These are phyloP conservation scores for Tapirus indicus DNA, from an alignment of 2,797 vertebrate genomes.

Conservation along the genomic window DNA sequence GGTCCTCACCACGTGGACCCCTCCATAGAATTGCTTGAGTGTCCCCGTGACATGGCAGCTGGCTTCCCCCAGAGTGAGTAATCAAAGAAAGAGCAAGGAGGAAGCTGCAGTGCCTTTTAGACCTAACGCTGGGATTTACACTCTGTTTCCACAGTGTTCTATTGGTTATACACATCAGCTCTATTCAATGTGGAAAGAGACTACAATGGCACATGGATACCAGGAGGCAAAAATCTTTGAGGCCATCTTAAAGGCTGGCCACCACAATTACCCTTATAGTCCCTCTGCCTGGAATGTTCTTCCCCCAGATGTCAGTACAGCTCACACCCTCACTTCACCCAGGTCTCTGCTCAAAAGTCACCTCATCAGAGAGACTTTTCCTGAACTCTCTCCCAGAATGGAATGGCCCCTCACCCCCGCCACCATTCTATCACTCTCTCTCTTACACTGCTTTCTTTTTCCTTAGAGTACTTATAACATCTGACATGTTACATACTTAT, in stretches of 20 bases:
- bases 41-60: background rate
- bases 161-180: background rate
- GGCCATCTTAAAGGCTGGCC: background rate
- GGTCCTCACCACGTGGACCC: background rate
- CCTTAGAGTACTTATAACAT: background rate
- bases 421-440: background rate
- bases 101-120: background rate
- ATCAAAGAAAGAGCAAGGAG: background rate
- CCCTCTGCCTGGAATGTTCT: background rate
- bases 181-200: background rate
- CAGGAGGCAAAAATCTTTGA: background rate
- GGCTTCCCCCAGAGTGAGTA: background rate
- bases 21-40: background rate
- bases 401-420: too few relatives aligned
- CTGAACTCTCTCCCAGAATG: background rate
- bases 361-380: background rate
- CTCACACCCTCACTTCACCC: background rate
- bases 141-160: background rate
- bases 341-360: background rate
- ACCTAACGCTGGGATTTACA: background rate
- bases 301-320: background rate
- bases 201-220: too few relatives aligned
- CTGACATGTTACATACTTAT: background rate
- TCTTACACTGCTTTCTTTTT: background rate
- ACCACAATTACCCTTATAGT: background rate